Evolutionary conservation across 2,797 vertebrate species (phyloP), one percentile per base, ranked within the genome.

Genomic region (Mormyrops boulengeri): DNA sequence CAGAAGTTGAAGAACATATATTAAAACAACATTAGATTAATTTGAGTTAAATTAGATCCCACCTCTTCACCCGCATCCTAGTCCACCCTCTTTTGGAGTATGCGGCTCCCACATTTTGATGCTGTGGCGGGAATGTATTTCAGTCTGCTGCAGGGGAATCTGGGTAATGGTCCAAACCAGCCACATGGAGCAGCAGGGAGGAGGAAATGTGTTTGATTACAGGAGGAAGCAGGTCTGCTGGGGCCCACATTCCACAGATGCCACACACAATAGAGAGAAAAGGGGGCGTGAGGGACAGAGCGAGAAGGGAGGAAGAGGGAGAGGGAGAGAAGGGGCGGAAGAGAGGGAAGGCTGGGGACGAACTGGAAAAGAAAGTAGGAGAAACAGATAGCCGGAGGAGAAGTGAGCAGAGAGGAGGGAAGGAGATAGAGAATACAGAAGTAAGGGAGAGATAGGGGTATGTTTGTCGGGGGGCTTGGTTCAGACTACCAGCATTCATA

Each of bases 141-240:
- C 87, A 60, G 87, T 47, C 17, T 88, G 87, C 87, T 84, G 89
- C 60, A 77, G 52, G 90, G 90, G 85, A 82, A 41, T 90, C 84
- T 90, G 90, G 90, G 90, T 90, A 89, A 90, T 50, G 90, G 88
- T 85, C 90, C 30, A 55, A 69, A 44, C 52, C 86, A 53, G 90
- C 85, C 88, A 77, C 62, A 49, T 49, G 52, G 90, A 88, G 73
- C 90, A 87, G 90, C 66, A 44, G 90, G 88, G 88, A 89, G 90
- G 90, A 90, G 90, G 90, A 90, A 90, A 90, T 90, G 90, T 90
- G 90, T 90, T 90, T 90, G 90, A 90, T 90, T 90, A 90, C 84
- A 90, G 85, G 90, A 90, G 90, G 90, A 90, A 90, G 88, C 69
- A 69, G 85, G 90, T 90, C 88, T 90, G 85, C 90, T 90, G 90